These are phyloP conservation scores for Yasuhikotakia modesta DNA, from an alignment of 2,797 vertebrate species.

Conservation along the genomic window DNA sequence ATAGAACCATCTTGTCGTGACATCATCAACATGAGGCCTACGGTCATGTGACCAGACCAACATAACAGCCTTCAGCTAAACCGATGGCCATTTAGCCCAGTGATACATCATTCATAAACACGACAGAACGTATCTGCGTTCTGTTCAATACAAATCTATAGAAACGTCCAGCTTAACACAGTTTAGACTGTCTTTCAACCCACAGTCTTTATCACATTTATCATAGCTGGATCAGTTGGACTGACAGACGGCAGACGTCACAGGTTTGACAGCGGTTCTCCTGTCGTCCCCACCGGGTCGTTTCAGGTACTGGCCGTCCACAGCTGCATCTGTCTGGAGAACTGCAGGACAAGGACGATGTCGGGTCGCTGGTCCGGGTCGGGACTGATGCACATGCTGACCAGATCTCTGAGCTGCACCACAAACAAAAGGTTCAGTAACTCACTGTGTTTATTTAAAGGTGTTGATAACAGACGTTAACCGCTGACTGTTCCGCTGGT, in stretches of 20 bases:
- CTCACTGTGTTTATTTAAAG: too few relatives aligned
- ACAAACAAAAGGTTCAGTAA: too few relatives aligned
- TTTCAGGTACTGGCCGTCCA: conserved; percentile 88
- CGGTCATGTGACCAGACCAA: too few relatives aligned
- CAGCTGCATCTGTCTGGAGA: conserved; percentile 88
- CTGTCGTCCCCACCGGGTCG: neutral
- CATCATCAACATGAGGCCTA: too few relatives aligned
- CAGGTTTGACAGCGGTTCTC: conserved; percentile 10
- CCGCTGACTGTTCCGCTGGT: neutral
- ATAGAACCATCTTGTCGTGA: too few relatives aligned
- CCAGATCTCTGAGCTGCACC: conserved; percentile 86
- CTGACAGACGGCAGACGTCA: neutral
- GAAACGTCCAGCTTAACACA: too few relatives aligned
- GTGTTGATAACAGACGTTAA: neutral
- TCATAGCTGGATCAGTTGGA: conserved; percentile 18
- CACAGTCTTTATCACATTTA: conserved; percentile 6
- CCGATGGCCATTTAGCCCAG: too few relatives aligned
- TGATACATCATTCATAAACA: neutral
- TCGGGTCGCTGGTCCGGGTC: conserved; percentile 88
- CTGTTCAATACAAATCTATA: conserved; percentile 15
- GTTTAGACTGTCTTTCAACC: conserved; percentile 2
- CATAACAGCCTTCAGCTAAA: too few relatives aligned
- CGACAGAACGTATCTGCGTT: neutral
- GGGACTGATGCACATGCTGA: conserved; percentile 91
- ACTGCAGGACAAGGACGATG: conserved; percentile 88